Evolutionary conservation across 2,797 vertebrate species (phyloP).

Genomic region (Myotis planiceps): DNA sequence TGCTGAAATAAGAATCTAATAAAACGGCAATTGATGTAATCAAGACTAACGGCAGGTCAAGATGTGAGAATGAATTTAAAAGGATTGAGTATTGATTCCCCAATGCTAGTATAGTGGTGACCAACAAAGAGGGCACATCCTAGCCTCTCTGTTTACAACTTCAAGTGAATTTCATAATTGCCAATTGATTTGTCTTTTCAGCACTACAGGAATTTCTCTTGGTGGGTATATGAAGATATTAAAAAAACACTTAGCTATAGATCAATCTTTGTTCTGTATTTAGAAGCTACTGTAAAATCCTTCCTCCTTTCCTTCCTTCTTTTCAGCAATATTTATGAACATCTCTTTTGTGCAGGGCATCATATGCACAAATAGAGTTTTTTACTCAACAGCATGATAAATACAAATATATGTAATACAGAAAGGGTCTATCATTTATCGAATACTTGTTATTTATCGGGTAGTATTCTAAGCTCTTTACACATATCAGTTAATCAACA

Average conservation of each 20-base stretch:
- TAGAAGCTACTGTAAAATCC: not conserved
- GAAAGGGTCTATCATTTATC: not conserved
- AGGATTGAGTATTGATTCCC: not conserved
- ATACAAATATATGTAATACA: not conserved
- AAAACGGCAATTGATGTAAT: conserved; percentile 56
- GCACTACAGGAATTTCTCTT: not conserved
- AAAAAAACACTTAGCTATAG: not conserved
- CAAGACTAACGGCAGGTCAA: conserved; percentile 9
- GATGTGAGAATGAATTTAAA: conserved; percentile 10
- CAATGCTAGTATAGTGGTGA: not conserved
- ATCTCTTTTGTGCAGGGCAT: not conserved
- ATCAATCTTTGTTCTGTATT: not conserved
- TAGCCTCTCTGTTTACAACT: not conserved
- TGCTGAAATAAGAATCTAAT: conserved; percentile 52
- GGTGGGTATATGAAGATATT: not conserved
- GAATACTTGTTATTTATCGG: not conserved
- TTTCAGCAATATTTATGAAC: not conserved
- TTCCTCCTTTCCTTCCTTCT: not conserved
- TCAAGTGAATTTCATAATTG: conserved; percentile 17
- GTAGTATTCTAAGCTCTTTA: not conserved
- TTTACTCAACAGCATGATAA: not conserved
- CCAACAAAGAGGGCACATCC: not conserved
- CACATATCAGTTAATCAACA: not conserved
- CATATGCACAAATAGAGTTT: not conserved
- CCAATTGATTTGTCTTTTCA: not conserved